Evolutionary conservation across 2,888 invertebrate genomes (phyloP).

Genomic region (Camponotus fellah): DNA sequence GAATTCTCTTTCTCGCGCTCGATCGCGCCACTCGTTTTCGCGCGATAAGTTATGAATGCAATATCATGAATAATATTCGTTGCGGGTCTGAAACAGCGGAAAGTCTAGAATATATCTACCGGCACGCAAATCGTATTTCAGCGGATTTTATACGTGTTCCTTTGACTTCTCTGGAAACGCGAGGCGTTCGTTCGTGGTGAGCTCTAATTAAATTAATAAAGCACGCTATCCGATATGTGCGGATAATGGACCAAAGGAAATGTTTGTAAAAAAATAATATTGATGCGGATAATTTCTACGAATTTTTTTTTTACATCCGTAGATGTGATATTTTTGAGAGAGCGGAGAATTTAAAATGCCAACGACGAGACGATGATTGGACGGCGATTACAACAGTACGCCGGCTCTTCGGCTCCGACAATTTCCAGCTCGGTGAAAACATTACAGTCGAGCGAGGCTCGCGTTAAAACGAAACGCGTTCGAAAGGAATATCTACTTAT

Average conservation of each 20-base stretch:
- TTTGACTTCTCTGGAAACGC: background rate
- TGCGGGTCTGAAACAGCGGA: slow-evolving; percentile 1
- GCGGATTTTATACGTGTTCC: slow-evolving; percentile 5
- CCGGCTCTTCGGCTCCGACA: background rate
- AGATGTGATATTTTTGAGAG: background rate
- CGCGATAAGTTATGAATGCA: slow-evolving; percentile 39
- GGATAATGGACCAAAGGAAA: slow-evolving; percentile 3
- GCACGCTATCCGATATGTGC: background rate
- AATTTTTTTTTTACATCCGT: background rate
- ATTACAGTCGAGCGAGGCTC: slow-evolving; percentile 3
- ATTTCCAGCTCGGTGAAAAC: slow-evolving; percentile 25
- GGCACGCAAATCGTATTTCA: slow-evolving; percentile 29
- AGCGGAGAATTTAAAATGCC: background rate
- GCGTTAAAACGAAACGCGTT: slow-evolving; percentile 46
- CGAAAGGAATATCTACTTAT: slow-evolving; percentile 54
- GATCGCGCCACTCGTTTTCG: slow-evolving; percentile 15
- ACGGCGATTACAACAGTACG: slow-evolving; percentile 5
- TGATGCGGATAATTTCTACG: background rate
- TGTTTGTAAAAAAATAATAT: background rate
- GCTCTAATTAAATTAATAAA: slow-evolving; percentile 29
- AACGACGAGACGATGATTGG: slow-evolving; percentile 13
- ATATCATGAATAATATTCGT: slow-evolving; percentile 47
- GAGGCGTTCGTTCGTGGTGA: background rate
- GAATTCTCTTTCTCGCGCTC: background rate
- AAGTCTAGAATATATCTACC: background rate